These are phyloP conservation scores for Mycteria americana DNA, from an alignment of 2,797 vertebrate genomes.

Conservation along the genomic window DNA sequence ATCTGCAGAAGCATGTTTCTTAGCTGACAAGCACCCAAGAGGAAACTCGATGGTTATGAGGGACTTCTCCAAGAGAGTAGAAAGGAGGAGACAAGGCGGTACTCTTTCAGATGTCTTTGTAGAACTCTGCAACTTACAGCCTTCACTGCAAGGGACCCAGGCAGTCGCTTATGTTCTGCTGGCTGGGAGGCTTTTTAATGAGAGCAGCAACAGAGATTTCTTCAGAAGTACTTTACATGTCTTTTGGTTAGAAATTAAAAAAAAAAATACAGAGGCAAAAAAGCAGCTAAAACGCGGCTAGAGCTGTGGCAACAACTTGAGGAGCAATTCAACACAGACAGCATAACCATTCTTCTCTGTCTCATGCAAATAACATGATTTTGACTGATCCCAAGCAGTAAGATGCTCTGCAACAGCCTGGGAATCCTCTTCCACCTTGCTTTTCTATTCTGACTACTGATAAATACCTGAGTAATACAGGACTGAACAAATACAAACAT, in stretches of 20 bases:
- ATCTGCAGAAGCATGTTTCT: neutral
- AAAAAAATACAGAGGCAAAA: neutral
- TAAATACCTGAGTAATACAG: neutral
- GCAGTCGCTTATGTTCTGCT: neutral
- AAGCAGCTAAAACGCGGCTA: neutral
- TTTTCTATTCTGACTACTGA: neutral
- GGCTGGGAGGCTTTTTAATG: neutral
- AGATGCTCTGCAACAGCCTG: neutral
- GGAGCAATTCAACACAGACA: neutral
- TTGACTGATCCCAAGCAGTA: neutral
- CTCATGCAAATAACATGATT: neutral
- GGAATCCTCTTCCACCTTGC: neutral
- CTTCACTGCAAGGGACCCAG: neutral
- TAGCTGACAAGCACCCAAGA: neutral
- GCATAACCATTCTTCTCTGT: neutral
- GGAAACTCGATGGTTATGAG: neutral
- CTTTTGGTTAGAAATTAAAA: neutral
- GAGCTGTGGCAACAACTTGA: accelerated
- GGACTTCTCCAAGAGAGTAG: neutral
- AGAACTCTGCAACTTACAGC: neutral
- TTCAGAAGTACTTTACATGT: neutral
- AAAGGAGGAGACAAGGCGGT: neutral
- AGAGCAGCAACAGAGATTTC: neutral
- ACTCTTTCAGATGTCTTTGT: neutral
- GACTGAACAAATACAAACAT: neutral